A percentile compares a stretch with the other conserved stretches of the same genome.
Evolutionary conservation across 2,797 vertebrate species (phyloP).

Genomic region (Mionectes olivaceus): DNA sequence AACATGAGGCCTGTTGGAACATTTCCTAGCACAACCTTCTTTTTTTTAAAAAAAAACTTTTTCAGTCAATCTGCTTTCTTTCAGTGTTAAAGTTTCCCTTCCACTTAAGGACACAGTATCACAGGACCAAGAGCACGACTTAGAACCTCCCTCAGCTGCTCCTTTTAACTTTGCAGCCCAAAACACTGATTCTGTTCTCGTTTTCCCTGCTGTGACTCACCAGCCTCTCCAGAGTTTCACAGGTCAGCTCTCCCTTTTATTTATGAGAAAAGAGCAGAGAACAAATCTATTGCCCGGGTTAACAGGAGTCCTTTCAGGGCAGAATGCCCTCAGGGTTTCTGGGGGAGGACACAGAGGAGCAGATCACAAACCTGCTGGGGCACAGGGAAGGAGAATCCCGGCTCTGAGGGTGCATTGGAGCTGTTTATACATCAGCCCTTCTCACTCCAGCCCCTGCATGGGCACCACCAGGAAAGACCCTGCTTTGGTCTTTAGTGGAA

Average conservation of each 20-base stretch:
- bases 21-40: not conserved
- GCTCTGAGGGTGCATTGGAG: not conserved
- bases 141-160: not conserved
- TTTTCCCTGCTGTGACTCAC: not conserved
- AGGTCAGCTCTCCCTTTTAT: not conserved
- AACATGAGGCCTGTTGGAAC: accelerated
- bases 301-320: not conserved
- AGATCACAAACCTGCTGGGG: not conserved
- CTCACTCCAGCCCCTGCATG: not conserved
- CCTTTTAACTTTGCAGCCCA: not conserved
- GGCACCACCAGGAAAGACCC: not conserved
- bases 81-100: not conserved
- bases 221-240: not conserved
- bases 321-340: not conserved
- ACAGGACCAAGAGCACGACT: not conserved
- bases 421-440: accelerated
- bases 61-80: not conserved
- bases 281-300: not conserved
- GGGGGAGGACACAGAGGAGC: not conserved
- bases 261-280: not conserved
- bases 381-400: not conserved
- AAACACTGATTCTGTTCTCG: not conserved
- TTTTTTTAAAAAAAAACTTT: not conserved
- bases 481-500: not conserved
- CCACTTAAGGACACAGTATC: not conserved